Evolutionary conservation across 2,113 vertebrate genomes (phyloP).

Genomic region (Lates calcarifer): DNA sequence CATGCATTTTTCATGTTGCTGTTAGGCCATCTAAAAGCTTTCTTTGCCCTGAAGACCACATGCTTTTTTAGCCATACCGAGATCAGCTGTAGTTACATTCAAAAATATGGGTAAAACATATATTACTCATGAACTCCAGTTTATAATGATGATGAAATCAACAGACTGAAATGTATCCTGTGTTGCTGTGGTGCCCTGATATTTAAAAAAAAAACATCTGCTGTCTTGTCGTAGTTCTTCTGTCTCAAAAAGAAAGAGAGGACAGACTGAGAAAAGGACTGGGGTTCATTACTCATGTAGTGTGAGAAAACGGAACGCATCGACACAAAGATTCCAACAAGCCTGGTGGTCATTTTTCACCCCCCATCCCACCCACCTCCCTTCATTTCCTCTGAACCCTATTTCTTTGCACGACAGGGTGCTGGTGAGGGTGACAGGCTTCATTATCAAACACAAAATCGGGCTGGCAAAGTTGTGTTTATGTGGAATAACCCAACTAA

Average conservation of each 20-base stretch:
- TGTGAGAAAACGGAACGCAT: not conserved
- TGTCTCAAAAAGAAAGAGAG: constrained; percentile 7
- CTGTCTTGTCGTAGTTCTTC: not conserved
- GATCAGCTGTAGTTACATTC: not conserved
- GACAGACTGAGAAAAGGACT: not conserved
- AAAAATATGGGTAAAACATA: not conserved
- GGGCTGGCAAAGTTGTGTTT: not conserved
- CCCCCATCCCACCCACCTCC: not conserved
- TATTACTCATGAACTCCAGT: not conserved
- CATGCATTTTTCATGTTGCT: constrained; percentile 65
- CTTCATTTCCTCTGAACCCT: constrained; percentile 5
- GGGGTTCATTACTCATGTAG: constrained; percentile 25
- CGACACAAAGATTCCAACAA: constrained; percentile 13
- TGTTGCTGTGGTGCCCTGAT: not conserved
- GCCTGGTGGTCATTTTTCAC: constrained; percentile 21
- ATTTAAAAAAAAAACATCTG: constrained; percentile 14
- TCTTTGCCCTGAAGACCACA: constrained; percentile 24
- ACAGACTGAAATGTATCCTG: not conserved
- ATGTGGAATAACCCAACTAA: not conserved
- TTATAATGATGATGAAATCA: constrained; percentile 1
- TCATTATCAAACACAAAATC: constrained; percentile 37
- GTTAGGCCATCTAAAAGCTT: constrained; percentile 37
- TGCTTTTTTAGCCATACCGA: not conserved
- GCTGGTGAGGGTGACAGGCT: not conserved
- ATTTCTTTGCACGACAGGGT: constrained; percentile 21